These are phyloP conservation scores for roundworm (Caenorhabditis elegans) DNA, from an alignment of 1,140 invertebrate genomes.

Conservation along the genomic window WBcel235 BX284606.5:1589001-1589500, in stretches of 20 bases:
- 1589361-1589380: not conserved
- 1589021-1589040: too few relatives aligned
- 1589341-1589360: not conserved
- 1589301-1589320: conserved; percentile 15
- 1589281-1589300: not conserved
- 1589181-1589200: conserved; percentile 30
- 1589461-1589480: not conserved
- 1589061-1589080: too few relatives aligned
- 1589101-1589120: not conserved
- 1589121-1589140: not conserved
- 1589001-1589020: too few relatives aligned
- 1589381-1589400: not conserved
- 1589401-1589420: not conserved
- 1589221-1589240: not conserved
- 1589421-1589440: not conserved
- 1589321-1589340: conserved; percentile 7
- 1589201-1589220: conserved; percentile 18
- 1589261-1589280: not conserved
- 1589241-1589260: not conserved
- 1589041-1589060: too few relatives aligned
- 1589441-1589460: conserved; percentile 20
- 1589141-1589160: not conserved
- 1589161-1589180: not conserved
- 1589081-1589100: too few relatives aligned
- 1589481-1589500: not conserved